A percentile compares a stretch with the other conserved stretches of the same genome.
Evolutionary conservation across 1,140 invertebrate species (phyloP).

Genomic region (Atta texana): DNA sequence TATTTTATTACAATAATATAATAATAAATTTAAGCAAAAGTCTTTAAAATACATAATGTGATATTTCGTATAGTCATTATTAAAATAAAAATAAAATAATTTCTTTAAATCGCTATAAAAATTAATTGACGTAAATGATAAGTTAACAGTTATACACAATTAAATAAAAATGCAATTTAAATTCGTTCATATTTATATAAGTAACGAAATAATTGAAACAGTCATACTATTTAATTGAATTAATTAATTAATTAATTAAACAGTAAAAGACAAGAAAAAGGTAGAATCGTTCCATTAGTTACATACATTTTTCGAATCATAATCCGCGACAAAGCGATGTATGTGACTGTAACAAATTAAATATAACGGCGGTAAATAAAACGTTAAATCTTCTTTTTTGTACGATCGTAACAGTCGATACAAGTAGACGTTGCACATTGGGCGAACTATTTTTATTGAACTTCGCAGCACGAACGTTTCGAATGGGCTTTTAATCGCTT

Average conservation of each 20-base stretch:
- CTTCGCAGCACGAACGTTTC: slow-evolving; percentile 29
- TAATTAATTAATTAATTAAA: slow-evolving; percentile 26
- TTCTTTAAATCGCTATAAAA: neutral
- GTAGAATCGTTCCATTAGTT: neutral
- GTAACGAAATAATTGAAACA: neutral
- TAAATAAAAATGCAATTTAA: slow-evolving; percentile 4
- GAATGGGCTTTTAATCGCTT: slow-evolving; percentile 59
- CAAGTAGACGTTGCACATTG: slow-evolving; percentile 41
- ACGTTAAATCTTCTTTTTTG: slow-evolving; percentile 9
- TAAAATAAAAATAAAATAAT: slow-evolving; percentile 16
- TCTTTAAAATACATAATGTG: neutral
- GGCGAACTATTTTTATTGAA: slow-evolving; percentile 59
- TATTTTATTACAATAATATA: neutral
- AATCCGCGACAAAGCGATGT: slow-evolving; percentile 33
- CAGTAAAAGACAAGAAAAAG: neutral
- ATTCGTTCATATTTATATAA: slow-evolving; percentile 10
- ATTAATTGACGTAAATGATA: neutral
- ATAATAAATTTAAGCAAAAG: neutral
- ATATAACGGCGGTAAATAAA: slow-evolving; percentile 34
- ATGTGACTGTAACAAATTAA: slow-evolving; percentile 36
- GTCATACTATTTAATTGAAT: neutral
- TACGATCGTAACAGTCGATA: slow-evolving; percentile 33
- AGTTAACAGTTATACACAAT: neutral
- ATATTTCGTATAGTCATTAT: neutral
- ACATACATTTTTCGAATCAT: neutral